A percentile compares a stretch with the other conserved stretches of the same genome.
Conservation (phyloP, 2,888 invertebrate genomes). For the Cybosia mesomella region DNA sequence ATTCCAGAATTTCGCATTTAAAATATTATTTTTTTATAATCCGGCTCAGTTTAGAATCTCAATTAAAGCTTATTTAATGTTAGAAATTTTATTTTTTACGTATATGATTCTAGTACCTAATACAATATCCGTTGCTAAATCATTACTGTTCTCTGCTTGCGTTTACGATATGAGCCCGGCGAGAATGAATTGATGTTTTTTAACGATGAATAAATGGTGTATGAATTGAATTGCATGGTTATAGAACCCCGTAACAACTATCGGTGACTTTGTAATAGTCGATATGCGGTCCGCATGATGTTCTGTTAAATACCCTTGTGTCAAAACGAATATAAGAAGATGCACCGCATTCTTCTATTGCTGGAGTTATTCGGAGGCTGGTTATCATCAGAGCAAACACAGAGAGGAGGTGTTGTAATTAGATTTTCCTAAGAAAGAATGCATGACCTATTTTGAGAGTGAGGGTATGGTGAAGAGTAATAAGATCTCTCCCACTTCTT, state of each 20-base stretch:
- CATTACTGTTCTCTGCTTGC: conserved; percentile 43
- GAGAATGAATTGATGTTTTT: background rate
- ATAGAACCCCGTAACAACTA: background rate
- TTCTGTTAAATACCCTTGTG: background rate
- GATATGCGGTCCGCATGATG: background rate
- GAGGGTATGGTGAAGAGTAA: too few species aligned
- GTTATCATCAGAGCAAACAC: background rate
- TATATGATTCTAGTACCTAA: conserved; percentile 35
- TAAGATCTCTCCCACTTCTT: too few species aligned
- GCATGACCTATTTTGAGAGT: too few species aligned
- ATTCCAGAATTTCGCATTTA: conserved; percentile 55
- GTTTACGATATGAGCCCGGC: conserved; percentile 13
- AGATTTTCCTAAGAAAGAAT: background rate
- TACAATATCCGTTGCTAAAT: conserved; percentile 49
- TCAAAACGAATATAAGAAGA: background rate
- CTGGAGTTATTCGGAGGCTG: background rate
- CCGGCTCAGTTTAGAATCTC: conserved; percentile 53
- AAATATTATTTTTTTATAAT: conserved; percentile 28
- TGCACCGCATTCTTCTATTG: background rate
- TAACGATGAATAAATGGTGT: conserved; percentile 1
- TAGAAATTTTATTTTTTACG: conserved; percentile 33
- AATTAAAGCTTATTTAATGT: conserved; percentile 35
- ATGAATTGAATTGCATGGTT: background rate
- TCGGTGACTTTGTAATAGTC: background rate
- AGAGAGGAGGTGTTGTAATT: background rate